Evolutionary conservation across 2,888 invertebrate genomes (phyloP).

Genomic region (Leucoma salicis): DNA sequence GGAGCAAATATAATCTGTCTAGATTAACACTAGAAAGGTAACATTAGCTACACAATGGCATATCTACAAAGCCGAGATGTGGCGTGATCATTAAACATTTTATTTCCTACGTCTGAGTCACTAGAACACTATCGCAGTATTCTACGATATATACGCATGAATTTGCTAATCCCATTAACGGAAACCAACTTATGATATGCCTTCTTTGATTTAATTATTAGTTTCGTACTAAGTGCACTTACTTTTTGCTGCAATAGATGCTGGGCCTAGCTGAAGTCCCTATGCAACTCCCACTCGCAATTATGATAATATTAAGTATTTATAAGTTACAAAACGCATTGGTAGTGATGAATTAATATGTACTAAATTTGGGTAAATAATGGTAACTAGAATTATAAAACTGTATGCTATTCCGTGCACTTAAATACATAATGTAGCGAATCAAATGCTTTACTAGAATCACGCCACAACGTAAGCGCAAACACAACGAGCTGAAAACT

Average conservation of each 20-base stretch:
- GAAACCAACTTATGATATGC: constrained; percentile 10
- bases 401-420: too few species aligned
- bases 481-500: constrained; percentile 35
- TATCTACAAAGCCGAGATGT: constrained; percentile 40
- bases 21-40: constrained; percentile 43
- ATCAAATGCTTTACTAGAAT: constrained; percentile 12
- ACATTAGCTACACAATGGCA: constrained; percentile 35
- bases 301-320: too few species aligned
- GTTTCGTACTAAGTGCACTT: background rate
- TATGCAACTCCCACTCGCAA: too few species aligned
- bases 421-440: background rate
- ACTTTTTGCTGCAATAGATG: too few species aligned
- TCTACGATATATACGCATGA: constrained; percentile 8
- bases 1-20: constrained; percentile 35
- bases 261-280: too few species aligned
- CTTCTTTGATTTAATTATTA: constrained; percentile 4
- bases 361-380: too few species aligned
- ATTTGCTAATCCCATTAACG: constrained; percentile 5
- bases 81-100: constrained; percentile 17
- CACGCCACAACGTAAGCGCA: constrained; percentile 30
- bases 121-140: constrained; percentile 7
- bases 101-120: constrained; percentile 1
- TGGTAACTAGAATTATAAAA: too few species aligned
- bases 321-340: too few species aligned
- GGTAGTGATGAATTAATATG: too few species aligned